Conservation (phyloP, 1,140 invertebrate genomes). For the Plodia interpunctella region DNA sequence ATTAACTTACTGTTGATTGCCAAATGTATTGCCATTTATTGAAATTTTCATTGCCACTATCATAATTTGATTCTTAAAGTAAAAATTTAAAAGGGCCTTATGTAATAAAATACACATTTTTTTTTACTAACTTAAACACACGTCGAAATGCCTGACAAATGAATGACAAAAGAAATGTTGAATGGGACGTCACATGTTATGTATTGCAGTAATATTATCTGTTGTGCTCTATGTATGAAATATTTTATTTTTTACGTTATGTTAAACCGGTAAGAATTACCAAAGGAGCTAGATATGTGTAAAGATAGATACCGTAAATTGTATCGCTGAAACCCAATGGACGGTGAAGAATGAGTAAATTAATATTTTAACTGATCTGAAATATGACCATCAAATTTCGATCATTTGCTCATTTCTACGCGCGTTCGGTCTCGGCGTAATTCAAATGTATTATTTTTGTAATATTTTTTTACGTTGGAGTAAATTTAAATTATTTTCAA, state of each 20-base stretch:
- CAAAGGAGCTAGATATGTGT: conserved; percentile 71
- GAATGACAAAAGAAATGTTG: background rate
- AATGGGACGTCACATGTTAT: conserved; percentile 36
- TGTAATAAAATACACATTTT: conserved; percentile 10
- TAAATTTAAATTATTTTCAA: conserved; percentile 26
- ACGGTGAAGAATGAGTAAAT: too few species aligned
- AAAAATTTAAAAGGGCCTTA: background rate
- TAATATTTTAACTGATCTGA: too few species aligned
- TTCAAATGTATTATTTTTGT: conserved; percentile 43
- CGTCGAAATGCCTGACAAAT: background rate
- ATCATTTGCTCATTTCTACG: too few species aligned
- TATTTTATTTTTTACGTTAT: conserved; percentile 52
- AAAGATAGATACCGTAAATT: conserved; percentile 57
- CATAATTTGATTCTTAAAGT: too few species aligned
- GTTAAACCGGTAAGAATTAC: conserved; percentile 71
- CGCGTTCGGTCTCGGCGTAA: too few species aligned
- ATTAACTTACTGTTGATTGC: too few species aligned
- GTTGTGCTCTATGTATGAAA: conserved; percentile 49
- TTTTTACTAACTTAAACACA: background rate
- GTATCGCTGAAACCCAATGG: conserved; percentile 14
- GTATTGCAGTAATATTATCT: conserved; percentile 43
- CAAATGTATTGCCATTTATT: too few species aligned
- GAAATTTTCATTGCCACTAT: too few species aligned
- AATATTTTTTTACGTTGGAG: conserved; percentile 38
- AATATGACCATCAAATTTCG: too few species aligned